A percentile compares a stretch with the other conserved stretches of the same genome.
These are phyloP conservation scores for Latrodectus elegans DNA, from an alignment of 2,888 invertebrate genomes.

Conservation along the genomic window DNA sequence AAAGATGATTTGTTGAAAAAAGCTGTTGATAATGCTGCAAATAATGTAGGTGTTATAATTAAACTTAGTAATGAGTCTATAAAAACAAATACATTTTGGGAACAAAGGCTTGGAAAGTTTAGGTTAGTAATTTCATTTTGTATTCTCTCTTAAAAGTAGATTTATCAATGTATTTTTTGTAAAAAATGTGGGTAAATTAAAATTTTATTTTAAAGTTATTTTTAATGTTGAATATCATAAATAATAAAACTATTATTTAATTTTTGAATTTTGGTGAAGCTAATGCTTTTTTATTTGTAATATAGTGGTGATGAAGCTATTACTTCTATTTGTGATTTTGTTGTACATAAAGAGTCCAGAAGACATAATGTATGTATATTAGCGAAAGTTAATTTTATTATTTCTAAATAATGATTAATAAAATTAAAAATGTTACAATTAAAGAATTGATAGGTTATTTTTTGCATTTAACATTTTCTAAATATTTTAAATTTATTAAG, in stretches of 20 bases:
- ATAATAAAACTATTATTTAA: background rate
- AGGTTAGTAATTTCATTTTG: constrained; percentile 78
- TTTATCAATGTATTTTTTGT: no score
- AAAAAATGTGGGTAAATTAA: no score
- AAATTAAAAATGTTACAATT: no score
- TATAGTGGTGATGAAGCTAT: constrained; percentile 93
- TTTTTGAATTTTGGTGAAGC: background rate
- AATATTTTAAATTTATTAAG: no score
- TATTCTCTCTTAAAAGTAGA: background rate
- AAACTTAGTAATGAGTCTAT: constrained; percentile 89
- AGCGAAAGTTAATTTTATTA: background rate
- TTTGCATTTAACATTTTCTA: no score
- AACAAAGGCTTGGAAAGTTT: constrained; percentile 92
- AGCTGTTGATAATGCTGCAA: constrained; percentile 87
- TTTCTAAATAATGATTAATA: no score
- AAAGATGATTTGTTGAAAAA: constrained; percentile 90
- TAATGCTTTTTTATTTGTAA: constrained; percentile 14
- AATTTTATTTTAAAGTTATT: background rate
- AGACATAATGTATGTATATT: constrained; percentile 79
- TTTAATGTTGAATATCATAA: background rate
- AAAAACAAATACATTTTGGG: constrained; percentile 88
- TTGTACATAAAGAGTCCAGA: constrained; percentile 91
- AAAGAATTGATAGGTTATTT: no score
- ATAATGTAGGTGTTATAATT: constrained; percentile 87
- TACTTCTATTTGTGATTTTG: constrained; percentile 97